A percentile compares a stretch with the other conserved stretches of the same genome.
These are phyloP conservation scores for Otis tarda DNA, from an alignment of 2,113 vertebrate species.

Conservation along the genomic window DNA sequence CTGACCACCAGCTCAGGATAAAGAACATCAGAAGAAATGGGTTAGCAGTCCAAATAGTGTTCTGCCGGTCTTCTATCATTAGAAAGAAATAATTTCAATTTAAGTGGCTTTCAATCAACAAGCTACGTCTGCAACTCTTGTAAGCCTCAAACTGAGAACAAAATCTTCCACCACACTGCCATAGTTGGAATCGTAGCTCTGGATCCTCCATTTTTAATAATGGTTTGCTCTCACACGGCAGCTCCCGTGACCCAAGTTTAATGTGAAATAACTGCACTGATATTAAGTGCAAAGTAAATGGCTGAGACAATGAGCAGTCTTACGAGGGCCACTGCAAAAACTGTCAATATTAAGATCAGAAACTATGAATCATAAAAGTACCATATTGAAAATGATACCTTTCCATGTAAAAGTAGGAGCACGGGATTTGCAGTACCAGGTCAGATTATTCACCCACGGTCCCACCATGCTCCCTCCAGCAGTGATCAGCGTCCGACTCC, in stretches of 20 bases:
- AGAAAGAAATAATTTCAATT: background rate
- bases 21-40: background rate
- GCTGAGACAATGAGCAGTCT: background rate
- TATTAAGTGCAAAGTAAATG: background rate
- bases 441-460: background rate
- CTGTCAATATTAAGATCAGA: background rate
- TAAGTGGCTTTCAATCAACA: background rate
- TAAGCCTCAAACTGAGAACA: background rate
- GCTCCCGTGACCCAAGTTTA: background rate
- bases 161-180: background rate
- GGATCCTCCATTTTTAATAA: background rate
- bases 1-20: background rate
- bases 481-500: background rate
- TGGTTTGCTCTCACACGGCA: background rate
- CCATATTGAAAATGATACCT: background rate
- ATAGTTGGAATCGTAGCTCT: background rate
- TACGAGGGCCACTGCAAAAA: background rate
- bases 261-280: background rate
- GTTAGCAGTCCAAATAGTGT: background rate
- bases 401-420: background rate
- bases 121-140: background rate
- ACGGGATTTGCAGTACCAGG: background rate
- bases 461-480: background rate
- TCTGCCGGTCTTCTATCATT: background rate
- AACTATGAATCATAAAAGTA: background rate